Conservation (phyloP, 2,797 vertebrate genomes). For the Catostomus latipinnis region DNA sequence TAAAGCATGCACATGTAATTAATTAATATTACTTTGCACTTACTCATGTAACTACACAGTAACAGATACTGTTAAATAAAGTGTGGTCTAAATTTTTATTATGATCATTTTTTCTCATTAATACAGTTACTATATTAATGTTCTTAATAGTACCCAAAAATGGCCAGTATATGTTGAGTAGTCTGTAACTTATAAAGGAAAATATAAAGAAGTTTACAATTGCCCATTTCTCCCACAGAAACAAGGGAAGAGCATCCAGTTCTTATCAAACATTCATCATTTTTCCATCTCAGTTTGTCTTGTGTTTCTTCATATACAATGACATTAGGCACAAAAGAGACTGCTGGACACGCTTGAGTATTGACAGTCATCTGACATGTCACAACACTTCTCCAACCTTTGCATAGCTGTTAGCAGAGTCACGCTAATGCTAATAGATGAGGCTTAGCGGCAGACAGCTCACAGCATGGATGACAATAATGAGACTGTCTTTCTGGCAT, state of each 20-base stretch:
- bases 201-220: no score
- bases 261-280: conserved; percentile 10
- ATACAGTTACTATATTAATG: no score
- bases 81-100: no score
- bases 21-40: no score
- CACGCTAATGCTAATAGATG: conserved; percentile 75
- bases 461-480: conserved; percentile 73
- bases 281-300: neutral
- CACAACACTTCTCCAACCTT: conserved; percentile 53
- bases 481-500: conserved; percentile 78
- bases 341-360: conserved; percentile 35
- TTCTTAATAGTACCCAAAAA: no score
- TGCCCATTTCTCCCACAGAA: neutral
- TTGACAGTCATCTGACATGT: conserved; percentile 55
- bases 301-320: neutral
- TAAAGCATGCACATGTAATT: no score
- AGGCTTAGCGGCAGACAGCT: conserved; percentile 69
- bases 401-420: conserved; percentile 59
- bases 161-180: no score
- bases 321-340: conserved; percentile 34
- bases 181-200: no score
- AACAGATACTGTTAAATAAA: no score
- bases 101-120: no score
- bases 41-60: no score
- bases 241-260: neutral